phyloP scores from a whole-genome alignment of 2,797 vertebrate genomes.

The Molossus molossus region DNA sequence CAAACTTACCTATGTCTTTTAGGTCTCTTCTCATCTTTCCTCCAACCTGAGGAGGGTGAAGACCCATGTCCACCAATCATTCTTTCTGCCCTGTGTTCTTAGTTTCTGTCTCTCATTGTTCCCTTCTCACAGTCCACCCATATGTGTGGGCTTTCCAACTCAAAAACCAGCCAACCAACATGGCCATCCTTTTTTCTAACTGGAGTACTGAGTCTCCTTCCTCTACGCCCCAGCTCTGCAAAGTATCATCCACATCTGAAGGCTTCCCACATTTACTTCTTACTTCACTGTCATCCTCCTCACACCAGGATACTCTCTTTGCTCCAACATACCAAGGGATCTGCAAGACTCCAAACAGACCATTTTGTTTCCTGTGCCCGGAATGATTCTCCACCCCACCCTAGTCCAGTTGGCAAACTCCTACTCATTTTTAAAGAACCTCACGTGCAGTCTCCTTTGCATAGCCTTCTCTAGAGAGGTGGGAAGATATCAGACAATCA shows the following conservation, averaged over 20 bases:
- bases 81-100: background rate
- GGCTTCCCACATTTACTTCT: background rate
- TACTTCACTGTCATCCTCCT: background rate
- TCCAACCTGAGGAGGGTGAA: background rate
- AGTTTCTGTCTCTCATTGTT: background rate
- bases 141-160: background rate
- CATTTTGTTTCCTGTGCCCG: background rate
- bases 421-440: background rate
- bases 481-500: background rate
- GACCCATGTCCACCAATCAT: background rate
- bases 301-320: background rate
- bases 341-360: background rate
- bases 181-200: background rate
- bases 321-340: background rate
- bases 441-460: conserved; percentile 12
- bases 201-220: background rate
- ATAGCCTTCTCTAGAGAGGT: background rate
- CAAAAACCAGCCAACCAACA: background rate
- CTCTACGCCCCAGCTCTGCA: background rate
- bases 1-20: background rate
- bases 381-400: background rate
- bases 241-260: background rate
- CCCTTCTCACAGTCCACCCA: background rate
- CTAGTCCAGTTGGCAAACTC: background rate
- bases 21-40: background rate